Conservation (phyloP, 2,113 vertebrate species). For the Ctenodactylus gundi region DNA sequence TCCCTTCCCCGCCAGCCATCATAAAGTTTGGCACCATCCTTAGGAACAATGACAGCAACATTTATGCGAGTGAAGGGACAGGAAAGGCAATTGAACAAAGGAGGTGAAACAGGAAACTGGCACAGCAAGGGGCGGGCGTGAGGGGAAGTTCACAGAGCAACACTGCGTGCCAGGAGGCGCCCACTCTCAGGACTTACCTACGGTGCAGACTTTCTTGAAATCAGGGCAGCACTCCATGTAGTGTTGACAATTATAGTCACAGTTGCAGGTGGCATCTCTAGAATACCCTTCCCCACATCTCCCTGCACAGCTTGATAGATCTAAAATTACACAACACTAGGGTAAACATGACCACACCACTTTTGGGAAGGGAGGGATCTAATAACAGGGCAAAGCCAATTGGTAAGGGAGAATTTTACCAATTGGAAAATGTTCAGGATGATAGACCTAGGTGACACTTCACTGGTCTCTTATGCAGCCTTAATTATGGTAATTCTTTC, state of each 20-base stretch:
- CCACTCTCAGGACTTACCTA: slow-evolving; percentile 84
- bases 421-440: not conserved
- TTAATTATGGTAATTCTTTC: not conserved
- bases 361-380: not conserved
- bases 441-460: not conserved
- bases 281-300: slow-evolving; percentile 93
- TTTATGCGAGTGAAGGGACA: slow-evolving; percentile 41
- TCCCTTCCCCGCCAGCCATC: not conserved
- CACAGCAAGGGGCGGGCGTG: not conserved
- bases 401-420: not conserved
- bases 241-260: slow-evolving; percentile 92
- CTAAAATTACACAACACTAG: slow-evolving; percentile 84
- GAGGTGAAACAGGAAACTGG: slow-evolving; percentile 12
- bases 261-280: slow-evolving; percentile 92
- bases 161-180: not conserved
- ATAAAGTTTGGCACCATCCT: not conserved
- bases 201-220: slow-evolving; percentile 90
- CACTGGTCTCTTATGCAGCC: not conserved
- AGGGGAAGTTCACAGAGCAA: not conserved
- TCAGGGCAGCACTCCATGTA: slow-evolving; percentile 95
- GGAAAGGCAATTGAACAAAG: slow-evolving; percentile 57
- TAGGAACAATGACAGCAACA: not conserved
- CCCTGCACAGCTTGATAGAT: slow-evolving; percentile 90
- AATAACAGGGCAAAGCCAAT: not conserved
- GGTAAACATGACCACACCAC: slow-evolving; percentile 74